Evolutionary conservation across 2,113 vertebrate species (phyloP).

Genomic region (Rattus rattus): DNA sequence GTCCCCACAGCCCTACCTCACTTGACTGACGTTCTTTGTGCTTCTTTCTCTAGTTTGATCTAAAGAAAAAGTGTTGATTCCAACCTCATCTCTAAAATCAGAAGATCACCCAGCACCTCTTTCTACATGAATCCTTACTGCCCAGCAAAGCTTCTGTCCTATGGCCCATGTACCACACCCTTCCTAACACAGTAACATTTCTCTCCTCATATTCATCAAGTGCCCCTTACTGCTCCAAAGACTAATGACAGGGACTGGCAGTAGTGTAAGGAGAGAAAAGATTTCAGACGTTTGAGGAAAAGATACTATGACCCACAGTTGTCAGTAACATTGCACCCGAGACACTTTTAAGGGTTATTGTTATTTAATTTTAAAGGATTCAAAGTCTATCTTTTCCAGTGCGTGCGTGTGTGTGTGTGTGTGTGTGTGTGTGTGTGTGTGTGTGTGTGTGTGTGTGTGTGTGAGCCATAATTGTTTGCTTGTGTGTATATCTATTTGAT

Average conservation of each 20-base stretch:
- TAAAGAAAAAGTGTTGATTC: background rate
- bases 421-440: background rate
- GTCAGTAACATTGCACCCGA: background rate
- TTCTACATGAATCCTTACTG: background rate
- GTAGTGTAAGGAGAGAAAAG: background rate
- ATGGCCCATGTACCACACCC: background rate
- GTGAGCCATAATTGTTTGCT: background rate
- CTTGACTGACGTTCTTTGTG: background rate
- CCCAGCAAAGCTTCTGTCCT: background rate
- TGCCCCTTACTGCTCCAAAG: background rate
- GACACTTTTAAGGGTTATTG: background rate
- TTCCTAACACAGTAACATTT: background rate
- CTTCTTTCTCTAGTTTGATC: background rate
- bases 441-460: too few relatives aligned
- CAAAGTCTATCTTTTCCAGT: background rate
- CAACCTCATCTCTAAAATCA: background rate
- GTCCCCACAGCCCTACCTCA: background rate
- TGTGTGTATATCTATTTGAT: slow-evolving; percentile 37
- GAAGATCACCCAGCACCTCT: background rate
- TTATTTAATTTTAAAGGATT: background rate
- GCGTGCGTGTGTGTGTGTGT: too few relatives aligned
- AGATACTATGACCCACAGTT: background rate
- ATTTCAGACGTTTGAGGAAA: background rate
- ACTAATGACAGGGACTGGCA: background rate
- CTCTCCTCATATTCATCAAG: background rate